phyloP scores from a whole-genome alignment of 1,140 invertebrate genomes.

The Trichomalopsis sarcophagae region DNA sequence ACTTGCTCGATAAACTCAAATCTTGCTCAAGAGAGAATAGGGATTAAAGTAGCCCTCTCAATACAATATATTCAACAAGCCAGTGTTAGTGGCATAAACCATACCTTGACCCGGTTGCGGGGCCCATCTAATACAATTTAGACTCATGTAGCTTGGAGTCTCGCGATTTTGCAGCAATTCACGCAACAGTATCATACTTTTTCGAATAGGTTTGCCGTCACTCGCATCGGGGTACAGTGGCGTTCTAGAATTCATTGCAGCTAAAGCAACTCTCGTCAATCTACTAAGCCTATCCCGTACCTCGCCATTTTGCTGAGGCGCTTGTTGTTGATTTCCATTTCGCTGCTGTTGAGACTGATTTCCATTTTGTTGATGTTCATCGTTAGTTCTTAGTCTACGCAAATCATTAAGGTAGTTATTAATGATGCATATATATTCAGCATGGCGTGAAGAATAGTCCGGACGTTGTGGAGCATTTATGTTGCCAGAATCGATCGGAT shows the following conservation, averaged over 20 bases:
- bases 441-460: not conserved
- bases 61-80: constrained; percentile 83
- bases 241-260: not conserved
- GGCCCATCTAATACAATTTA: constrained; percentile 90
- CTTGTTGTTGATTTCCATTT: constrained; percentile 19
- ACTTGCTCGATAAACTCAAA: not conserved
- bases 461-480: not conserved
- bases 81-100: constrained; percentile 90
- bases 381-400: constrained; percentile 30
- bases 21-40: not conserved
- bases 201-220: constrained; percentile 58
- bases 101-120: constrained; percentile 88
- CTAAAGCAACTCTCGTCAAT: too few relatives aligned
- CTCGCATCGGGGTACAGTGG: not conserved
- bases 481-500: not conserved
- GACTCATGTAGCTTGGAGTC: constrained; percentile 79
- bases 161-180: constrained; percentile 80
- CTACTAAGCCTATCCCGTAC: not conserved
- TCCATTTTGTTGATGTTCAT: constrained; percentile 32
- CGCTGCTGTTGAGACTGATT: too few relatives aligned
- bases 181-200: constrained; percentile 76
- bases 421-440: constrained; percentile 17
- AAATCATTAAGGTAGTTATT: constrained; percentile 33
- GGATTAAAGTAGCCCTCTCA: constrained; percentile 39
- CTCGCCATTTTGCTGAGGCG: not conserved